Evolutionary conservation across 2,888 invertebrate species (phyloP).

Genomic region (Lasius fuliginosus): DNA sequence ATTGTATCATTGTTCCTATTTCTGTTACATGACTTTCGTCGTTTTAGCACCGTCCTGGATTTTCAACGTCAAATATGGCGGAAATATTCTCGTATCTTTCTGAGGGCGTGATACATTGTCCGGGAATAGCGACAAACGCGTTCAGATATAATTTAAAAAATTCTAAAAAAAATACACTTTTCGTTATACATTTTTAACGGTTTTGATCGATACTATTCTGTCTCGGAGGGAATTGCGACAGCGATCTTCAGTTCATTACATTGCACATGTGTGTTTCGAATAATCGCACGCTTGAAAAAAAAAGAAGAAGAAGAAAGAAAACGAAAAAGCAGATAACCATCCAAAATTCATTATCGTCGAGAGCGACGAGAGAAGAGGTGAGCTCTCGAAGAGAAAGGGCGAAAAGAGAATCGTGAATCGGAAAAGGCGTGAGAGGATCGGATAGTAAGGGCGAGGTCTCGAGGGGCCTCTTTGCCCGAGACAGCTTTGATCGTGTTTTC

Average conservation of each 20-base stretch:
- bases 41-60: constrained; percentile 4
- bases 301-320: too few species aligned
- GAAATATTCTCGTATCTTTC: constrained; percentile 11
- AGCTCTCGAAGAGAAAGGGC: not conserved
- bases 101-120: not conserved
- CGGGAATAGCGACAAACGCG: constrained; percentile 17
- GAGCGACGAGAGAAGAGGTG: not conserved
- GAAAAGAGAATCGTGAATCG: constrained; percentile 22
- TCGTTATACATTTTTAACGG: not conserved
- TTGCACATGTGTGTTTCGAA: not conserved
- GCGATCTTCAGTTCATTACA: not conserved
- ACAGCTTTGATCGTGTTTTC: constrained; percentile 72
- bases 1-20: constrained; percentile 40
- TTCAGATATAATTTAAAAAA: constrained; percentile 24
- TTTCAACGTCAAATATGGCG: constrained; percentile 3
- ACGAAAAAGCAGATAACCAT: not conserved
- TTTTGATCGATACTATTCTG: constrained; percentile 18
- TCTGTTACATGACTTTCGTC: constrained; percentile 31
- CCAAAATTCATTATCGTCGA: constrained; percentile 43
- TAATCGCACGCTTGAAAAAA: not conserved
- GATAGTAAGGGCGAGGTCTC: constrained; percentile 52
- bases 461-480: constrained; percentile 60
- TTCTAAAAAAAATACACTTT: not conserved
- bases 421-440: constrained; percentile 27
- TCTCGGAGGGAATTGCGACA: not conserved